Conservation (phyloP, 2,888 invertebrate species). For the Pseudanteris insignis region DNA sequence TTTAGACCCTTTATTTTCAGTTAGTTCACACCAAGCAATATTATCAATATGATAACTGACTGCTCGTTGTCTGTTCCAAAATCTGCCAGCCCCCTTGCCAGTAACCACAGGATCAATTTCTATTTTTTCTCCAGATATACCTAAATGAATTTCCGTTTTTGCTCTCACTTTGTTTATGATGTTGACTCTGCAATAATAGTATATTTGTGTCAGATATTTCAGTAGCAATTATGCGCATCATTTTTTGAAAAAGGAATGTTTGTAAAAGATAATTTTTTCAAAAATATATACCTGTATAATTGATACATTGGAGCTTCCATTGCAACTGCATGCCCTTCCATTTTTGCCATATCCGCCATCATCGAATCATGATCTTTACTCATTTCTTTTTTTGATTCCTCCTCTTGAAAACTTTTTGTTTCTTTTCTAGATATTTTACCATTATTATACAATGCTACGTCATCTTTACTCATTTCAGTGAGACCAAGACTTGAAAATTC, state of each 20-base stretch:
- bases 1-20: constrained; percentile 78
- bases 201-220: too few relatives aligned
- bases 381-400: constrained; percentile 52
- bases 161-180: constrained; percentile 83
- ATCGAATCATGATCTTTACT: constrained; percentile 50
- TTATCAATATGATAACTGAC: constrained; percentile 87
- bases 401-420: constrained; percentile 37
- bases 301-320: constrained; percentile 90
- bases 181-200: constrained; percentile 77
- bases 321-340: constrained; percentile 79
- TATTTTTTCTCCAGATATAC: constrained; percentile 88
- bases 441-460: constrained; percentile 61
- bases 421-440: constrained; percentile 54
- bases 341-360: constrained; percentile 71
- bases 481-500: constrained; percentile 90
- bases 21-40: constrained; percentile 86
- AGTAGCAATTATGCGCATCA: too few relatives aligned
- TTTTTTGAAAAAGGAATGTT: too few relatives aligned
- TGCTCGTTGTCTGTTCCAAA: constrained; percentile 77
- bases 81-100: constrained; percentile 61
- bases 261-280: too few relatives aligned
- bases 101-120: constrained; percentile 83
- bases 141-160: constrained; percentile 85
- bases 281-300: constrained; percentile 68
- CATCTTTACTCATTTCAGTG: constrained; percentile 75